Evolutionary conservation across 2,113 vertebrate genomes (phyloP).

Genomic region (Phyllopteryx taeniolatus): DNA sequence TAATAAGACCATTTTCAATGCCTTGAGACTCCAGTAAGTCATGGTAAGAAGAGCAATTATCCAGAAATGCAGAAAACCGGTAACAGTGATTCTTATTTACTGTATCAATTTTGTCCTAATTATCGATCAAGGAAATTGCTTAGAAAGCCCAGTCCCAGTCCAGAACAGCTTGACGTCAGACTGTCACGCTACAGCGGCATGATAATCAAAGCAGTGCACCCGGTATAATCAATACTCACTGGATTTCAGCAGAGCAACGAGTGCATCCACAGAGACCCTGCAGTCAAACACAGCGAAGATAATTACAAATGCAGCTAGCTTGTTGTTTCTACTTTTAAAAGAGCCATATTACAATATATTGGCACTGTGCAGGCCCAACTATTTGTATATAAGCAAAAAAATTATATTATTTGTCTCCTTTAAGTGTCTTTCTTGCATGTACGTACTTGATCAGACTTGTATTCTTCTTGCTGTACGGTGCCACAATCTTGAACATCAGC

Average conservation of each 20-base stretch:
- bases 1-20: no score
- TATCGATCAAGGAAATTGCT: not conserved
- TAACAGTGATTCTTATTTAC: not conserved
- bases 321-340: not conserved
- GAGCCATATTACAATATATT: no score
- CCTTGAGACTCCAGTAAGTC: no score
- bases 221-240: conserved; percentile 81
- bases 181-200: conserved; percentile 8
- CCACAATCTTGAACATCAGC: conserved; percentile 89
- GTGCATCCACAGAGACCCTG: conserved; percentile 95
- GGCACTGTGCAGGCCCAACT: not conserved
- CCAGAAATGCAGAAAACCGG: no score
- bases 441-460: conserved; percentile 86
- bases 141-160: not conserved
- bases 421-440: not conserved
- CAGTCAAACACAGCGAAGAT: conserved; percentile 55
- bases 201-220: not conserved
- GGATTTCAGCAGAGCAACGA: conserved; percentile 95
- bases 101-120: not conserved
- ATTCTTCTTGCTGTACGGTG: conserved; percentile 91
- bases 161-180: not conserved
- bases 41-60: no score
- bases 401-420: not conserved
- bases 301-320: conserved; percentile 4
- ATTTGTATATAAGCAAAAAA: conserved; percentile 49